Base-by-base conservation (phyloP, 1,140 invertebrate genomes). In the Metaphire vulgaris region DNA sequence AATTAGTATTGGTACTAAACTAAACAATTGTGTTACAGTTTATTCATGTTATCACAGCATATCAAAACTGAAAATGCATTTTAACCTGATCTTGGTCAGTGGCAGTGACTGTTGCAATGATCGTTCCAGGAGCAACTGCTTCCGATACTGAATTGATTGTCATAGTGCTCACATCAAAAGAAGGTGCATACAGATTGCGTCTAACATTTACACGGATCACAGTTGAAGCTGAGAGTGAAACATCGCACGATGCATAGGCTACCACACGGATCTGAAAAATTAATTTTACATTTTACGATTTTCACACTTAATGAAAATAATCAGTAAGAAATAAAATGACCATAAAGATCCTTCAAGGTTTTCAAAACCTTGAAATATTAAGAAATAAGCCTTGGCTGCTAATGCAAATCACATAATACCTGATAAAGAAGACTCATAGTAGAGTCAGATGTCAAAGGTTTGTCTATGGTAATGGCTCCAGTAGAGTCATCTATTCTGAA, bases 401-500 rank as follows among this genome's bases (percentile, higher is more conserved):
- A n/a, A n/a, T n/a, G n/a, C n/a, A n/a, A n/a, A n/a, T n/a, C n/a
- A n/a, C n/a, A n/a, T n/a, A n/a, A n/a, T n/a, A 56, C 41, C 21
- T 56, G 41, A 21, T 56, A 56, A 21, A 56, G 41, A 56, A 56
- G 41, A 56, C 41, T 56, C 41, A 21, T 12, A 56, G 41, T 56
- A 12, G 41, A 12, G 41, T 56, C 41, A 56, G 41, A 12, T 12
- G 41, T 69, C 6, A 69, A 26, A 2, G 67, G 26, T 26, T 31
- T 26, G 30, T 6, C 67, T 2, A 69, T 6, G 2, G n/a, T 28
- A 28, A 76, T 70, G 26, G 33, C n/a, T 26, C 75, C 75, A 64
- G 68, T 71, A n/a, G 31, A 30, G 31, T 72, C 69, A 21, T 76
- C 33, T 14, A 76, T 70, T 2, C 21, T 30, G 41, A 76, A 76